Evolutionary conservation across 2,797 vertebrate species (phyloP).

Genomic region (Natrix natrix): DNA sequence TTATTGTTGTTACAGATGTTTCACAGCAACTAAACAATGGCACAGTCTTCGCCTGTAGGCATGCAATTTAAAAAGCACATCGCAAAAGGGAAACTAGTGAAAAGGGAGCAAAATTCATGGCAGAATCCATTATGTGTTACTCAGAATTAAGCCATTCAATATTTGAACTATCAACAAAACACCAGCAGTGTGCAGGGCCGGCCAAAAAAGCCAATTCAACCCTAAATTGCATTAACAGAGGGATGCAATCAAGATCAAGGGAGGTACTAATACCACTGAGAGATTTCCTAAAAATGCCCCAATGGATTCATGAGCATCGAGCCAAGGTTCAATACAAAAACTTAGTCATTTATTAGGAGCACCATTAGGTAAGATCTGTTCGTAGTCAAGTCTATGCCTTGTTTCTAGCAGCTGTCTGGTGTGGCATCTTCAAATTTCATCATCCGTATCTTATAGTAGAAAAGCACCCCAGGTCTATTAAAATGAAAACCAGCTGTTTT

Average conservation of each 20-base stretch:
- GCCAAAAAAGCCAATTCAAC: no score
- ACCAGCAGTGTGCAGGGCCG: no score
- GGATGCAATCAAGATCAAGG: no score
- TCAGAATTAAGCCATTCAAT: neutral
- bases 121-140: neutral
- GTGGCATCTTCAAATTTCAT: neutral
- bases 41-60: neutral
- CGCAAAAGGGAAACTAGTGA: neutral
- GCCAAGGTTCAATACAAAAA: no score
- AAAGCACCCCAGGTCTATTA: neutral
- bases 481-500: neutral
- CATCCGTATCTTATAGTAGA: neutral
- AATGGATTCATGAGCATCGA: no score
- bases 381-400: no score
- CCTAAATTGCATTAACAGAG: no score
- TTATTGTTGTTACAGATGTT: neutral
- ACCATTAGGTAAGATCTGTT: no score
- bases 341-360: no score
- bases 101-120: neutral
- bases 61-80: neutral
- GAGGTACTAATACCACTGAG: no score
- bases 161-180: neutral
- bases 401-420: neutral
- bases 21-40: neutral
- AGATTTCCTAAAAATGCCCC: no score